Evolutionary conservation across 1,140 invertebrate species (phyloP).

Genomic region (Bombus pyrosoma): DNA sequence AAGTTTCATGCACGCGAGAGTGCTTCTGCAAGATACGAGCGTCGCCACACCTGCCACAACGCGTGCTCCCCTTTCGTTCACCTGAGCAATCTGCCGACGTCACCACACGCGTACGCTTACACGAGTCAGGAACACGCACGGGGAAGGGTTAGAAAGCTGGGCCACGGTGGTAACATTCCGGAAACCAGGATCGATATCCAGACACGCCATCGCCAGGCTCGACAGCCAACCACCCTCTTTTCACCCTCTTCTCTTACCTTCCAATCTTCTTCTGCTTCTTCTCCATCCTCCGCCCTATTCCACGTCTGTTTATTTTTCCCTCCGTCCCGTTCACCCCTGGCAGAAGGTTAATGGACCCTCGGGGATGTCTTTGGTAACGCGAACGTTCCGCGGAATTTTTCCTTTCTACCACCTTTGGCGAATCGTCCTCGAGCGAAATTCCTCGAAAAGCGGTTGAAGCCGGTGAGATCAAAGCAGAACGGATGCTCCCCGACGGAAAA

Average conservation of each 20-base stretch:
- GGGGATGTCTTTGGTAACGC: slow-evolving; percentile 54
- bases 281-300: neutral
- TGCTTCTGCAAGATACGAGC: neutral
- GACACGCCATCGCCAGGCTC: slow-evolving; percentile 67
- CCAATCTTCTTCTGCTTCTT: neutral
- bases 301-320: slow-evolving; percentile 60
- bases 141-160: slow-evolving; percentile 56
- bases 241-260: neutral
- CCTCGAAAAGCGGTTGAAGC: neutral
- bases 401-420: slow-evolving; percentile 29
- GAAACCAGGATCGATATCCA: slow-evolving; percentile 71
- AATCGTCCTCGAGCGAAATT: slow-evolving; percentile 22
- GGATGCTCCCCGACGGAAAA: slow-evolving; percentile 7
- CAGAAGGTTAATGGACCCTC: slow-evolving; percentile 64
- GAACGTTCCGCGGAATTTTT: slow-evolving; percentile 49
- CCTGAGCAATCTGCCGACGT: slow-evolving; percentile 11
- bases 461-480: slow-evolving; percentile 11
- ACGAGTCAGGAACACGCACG: neutral
- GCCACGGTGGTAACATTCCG: slow-evolving; percentile 67
- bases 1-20: neutral
- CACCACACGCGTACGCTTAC: neutral
- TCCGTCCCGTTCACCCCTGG: slow-evolving; percentile 25
- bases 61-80: slow-evolving; percentile 25
- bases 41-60: neutral
- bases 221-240: slow-evolving; percentile 8